These are phyloP conservation scores for Exaiptasia diaphana DNA, from an alignment of 64 coral and sea anemone species.

Conservation along the genomic window DNA sequence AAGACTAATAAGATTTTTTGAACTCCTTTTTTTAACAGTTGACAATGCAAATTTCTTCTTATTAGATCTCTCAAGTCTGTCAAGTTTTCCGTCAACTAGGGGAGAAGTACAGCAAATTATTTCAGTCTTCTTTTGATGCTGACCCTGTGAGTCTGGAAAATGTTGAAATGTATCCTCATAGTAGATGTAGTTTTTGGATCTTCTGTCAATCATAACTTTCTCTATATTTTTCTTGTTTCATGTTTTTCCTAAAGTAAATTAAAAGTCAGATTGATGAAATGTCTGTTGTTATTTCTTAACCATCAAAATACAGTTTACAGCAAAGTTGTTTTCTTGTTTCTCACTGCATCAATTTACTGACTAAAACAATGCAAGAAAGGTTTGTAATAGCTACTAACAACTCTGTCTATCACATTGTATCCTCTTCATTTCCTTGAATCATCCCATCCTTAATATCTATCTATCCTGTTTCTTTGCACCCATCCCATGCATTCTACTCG, in stretches of 20 bases:
- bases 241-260: background rate
- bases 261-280: background rate
- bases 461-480: no score
- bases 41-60: no score
- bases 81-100: constrained; percentile 60
- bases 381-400: no score
- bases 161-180: constrained; percentile 91
- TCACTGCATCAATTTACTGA: constrained; percentile 81
- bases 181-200: background rate
- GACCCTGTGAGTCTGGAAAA: constrained; percentile 82
- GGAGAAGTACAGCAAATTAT: constrained; percentile 74
- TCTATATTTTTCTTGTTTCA: background rate
- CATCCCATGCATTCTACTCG: no score
- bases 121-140: constrained; percentile 84
- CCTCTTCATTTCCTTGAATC: no score
- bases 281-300: no score
- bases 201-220: background rate
- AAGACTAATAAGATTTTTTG: no score
- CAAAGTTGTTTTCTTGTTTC: constrained; percentile 84
- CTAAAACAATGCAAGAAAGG: constrained; percentile 59
- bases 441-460: no score
- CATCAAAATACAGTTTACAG: constrained; percentile 64
- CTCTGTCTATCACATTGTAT: no score
- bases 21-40: no score
- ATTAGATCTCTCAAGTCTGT: constrained; percentile 83